These are phyloP conservation scores for Zaprionus gabonicus DNA, from an alignment of 1,140 invertebrate genomes.

Conservation along the genomic window DNA sequence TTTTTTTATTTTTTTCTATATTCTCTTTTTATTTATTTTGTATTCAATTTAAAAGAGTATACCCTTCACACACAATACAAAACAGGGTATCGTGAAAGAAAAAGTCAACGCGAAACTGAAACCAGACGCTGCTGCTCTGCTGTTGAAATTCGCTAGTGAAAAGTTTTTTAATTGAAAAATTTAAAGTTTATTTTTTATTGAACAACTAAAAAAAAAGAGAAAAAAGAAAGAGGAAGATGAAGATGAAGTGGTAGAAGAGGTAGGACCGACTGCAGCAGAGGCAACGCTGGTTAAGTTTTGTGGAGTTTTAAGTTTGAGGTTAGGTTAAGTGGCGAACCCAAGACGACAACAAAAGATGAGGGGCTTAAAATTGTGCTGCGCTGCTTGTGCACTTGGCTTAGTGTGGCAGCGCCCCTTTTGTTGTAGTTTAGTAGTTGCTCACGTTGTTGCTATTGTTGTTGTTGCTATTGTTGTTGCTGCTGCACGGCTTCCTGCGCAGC, in stretches of 20 bases:
- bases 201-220: constrained; percentile 35
- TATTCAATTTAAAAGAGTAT: background rate
- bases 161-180: constrained; percentile 81
- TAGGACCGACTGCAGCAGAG: background rate
- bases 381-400: constrained; percentile 53
- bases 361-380: constrained; percentile 30
- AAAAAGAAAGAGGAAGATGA: background rate
- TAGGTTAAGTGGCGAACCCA: constrained; percentile 40
- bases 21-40: too few relatives aligned
- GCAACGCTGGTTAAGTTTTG: constrained; percentile 11
- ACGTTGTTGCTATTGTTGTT: background rate
- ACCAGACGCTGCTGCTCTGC: constrained; percentile 3
- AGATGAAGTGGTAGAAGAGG: constrained; percentile 5
- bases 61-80: background rate
- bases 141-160: constrained; percentile 59
- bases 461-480: constrained; percentile 19
- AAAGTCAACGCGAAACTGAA: constrained; percentile 33
- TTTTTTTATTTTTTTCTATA: too few relatives aligned
- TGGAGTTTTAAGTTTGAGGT: constrained; percentile 23
- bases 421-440: constrained; percentile 3
- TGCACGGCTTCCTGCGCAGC: constrained; percentile 57
- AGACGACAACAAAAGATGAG: constrained; percentile 37
- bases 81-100: background rate
- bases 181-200: constrained; percentile 75
- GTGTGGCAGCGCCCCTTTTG: constrained; percentile 34